These are phyloP conservation scores for Drosophila affinis DNA, from an alignment of 2,888 invertebrate genomes.

Conservation along the genomic window DNA sequence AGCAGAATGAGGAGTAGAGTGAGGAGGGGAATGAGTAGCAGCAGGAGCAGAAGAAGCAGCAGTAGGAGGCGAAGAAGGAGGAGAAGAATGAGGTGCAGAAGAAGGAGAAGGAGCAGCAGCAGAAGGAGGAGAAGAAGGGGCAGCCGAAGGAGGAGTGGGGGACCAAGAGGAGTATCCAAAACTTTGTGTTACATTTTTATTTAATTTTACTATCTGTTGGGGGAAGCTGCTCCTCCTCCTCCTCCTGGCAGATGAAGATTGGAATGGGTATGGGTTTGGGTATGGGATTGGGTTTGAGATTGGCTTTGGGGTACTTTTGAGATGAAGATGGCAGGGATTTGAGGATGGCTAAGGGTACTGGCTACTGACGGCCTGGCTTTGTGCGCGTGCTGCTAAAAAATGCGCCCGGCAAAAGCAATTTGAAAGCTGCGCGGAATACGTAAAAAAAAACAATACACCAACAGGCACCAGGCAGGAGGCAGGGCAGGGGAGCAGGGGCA, in stretches of 20 bases:
- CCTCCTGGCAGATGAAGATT: background rate
- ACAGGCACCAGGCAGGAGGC: background rate
- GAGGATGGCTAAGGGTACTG: background rate
- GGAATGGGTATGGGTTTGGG: no score
- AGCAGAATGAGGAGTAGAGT: background rate
- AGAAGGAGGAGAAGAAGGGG: background rate
- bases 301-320: background rate
- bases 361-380: constrained; percentile 50
- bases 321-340: constrained; percentile 29
- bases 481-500: background rate
- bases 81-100: background rate
- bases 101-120: background rate
- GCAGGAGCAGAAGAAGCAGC: background rate
- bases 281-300: no score
- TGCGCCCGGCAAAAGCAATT: constrained; percentile 77
- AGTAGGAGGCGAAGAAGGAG: background rate
- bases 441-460: constrained; percentile 72
- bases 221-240: constrained; percentile 19
- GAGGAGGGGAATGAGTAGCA: background rate
- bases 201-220: constrained; percentile 73
- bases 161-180: constrained; percentile 23
- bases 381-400: constrained; percentile 70
- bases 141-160: background rate
- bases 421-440: constrained; percentile 78
- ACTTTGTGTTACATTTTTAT: constrained; percentile 78